Base-by-base conservation (phyloP, 2,888 invertebrate genomes). In the Pocota personata region DNA sequence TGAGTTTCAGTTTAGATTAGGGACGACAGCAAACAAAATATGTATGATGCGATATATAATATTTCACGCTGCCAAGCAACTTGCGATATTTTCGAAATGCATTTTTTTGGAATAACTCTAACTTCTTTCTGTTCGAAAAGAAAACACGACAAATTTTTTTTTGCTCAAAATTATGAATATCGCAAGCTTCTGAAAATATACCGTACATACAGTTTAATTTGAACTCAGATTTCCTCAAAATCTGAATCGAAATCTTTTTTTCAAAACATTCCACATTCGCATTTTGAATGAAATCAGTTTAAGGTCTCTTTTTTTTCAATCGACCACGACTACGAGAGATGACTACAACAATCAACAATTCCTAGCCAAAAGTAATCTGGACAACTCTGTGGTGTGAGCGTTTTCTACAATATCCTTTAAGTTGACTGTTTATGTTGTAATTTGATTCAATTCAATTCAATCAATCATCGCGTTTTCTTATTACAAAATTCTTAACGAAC, bases 371-470 rank as follows among this genome's bases (percentile, higher is more conserved):
- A 73, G 66, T 82, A 80, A 80, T 88, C 87, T 76, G 72, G 82
- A 88, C 87, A 88, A 88, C 88, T 86, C 87, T 88, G 88, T 84
- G 62, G 87, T 58, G 69, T 88, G 83, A 83, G 64, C 79, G 82
- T 78, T 82, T 87, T 79, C 83, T 82, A 52, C 50, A 78, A 75
- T 62, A 69, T 60, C 46, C 52, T 52, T 55, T 14, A 72, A 83
- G 58, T 76, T 80, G 76, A 86, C 57, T 76, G 80, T 64, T 75
- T 62, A 58, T 72, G 52, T 60, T 80, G 57, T 57, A 76, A 67
- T 55, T 46, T n/a, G 19, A 67, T 62, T 75, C 19, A 43, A 50
- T 62, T 75, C 19, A 43, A 50, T 46, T 58, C 10, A 32, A 58
- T 50, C 37, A 43, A 40, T 21, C 32, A 24, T 60, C 73, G 84